Percentiles rank a stretch among this genome's conserved stretches.
Evolutionary conservation across 2,888 invertebrate species (phyloP).

Genomic region (Mechanitis messenoides): DNA sequence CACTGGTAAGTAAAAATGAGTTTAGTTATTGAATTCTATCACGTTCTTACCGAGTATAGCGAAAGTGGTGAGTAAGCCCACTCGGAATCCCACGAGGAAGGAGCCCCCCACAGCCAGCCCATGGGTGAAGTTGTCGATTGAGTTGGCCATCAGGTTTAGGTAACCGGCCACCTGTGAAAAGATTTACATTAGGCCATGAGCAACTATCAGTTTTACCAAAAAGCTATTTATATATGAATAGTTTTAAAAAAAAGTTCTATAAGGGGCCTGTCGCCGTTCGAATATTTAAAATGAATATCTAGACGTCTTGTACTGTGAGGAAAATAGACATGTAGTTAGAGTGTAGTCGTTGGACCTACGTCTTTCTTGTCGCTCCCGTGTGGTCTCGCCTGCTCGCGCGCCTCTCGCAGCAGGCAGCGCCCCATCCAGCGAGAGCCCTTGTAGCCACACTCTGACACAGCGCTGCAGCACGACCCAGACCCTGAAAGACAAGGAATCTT

Average conservation of each 20-base stretch:
- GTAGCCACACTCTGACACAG: slow-evolving; percentile 32
- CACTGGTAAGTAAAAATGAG: too few relatives aligned
- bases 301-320: too few relatives aligned
- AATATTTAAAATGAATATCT: too few relatives aligned
- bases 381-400: slow-evolving; percentile 51
- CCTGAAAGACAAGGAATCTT: slow-evolving; percentile 31
- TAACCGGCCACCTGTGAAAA: slow-evolving; percentile 86
- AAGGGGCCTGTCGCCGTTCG: too few relatives aligned
- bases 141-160: slow-evolving; percentile 95
- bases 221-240: too few relatives aligned
- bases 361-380: slow-evolving; percentile 59
- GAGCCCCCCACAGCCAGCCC: slow-evolving; percentile 98
- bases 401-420: slow-evolving; percentile 63
- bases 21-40: too few relatives aligned
- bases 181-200: too few relatives aligned
- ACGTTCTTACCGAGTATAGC: slow-evolving; percentile 82
- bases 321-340: too few relatives aligned
- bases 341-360: slow-evolving; percentile 38
- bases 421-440: slow-evolving; percentile 67
- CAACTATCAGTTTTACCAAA: too few relatives aligned
- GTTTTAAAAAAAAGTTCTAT: too few relatives aligned
- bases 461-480: slow-evolving; percentile 55
- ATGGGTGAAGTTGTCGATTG: slow-evolving; percentile 99
- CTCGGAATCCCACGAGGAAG: slow-evolving; percentile 92
- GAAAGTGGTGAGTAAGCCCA: slow-evolving; percentile 94